Conservation (phyloP, 2,113 vertebrate genomes). For the Labeo rohita region DNA sequence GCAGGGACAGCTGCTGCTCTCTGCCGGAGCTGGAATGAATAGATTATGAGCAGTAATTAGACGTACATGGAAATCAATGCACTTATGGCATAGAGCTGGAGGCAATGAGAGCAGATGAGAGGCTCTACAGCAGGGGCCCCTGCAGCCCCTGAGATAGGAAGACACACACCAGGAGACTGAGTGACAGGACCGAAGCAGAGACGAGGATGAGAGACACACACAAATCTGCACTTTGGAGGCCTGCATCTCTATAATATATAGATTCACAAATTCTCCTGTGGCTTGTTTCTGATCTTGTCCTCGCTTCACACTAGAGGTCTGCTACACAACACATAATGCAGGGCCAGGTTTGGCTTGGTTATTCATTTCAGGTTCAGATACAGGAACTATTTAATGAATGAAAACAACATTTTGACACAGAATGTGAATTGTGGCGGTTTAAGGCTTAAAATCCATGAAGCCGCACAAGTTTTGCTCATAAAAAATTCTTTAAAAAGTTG, state of each 20-base stretch:
- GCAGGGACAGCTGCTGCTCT: slow-evolving; percentile 98
- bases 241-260: not conserved
- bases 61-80: slow-evolving; percentile 99
- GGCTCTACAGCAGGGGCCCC: slow-evolving; percentile 33
- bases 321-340: not conserved
- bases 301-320: not conserved
- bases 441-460: not conserved
- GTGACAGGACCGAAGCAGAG: slow-evolving; percentile 19
- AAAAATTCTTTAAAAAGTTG: not conserved
- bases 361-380: not conserved
- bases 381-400: not conserved
- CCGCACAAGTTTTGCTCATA: not conserved
- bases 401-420: not conserved
- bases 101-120: slow-evolving; percentile 45
- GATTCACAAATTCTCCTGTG: slow-evolving; percentile 34
- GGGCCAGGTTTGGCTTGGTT: no score
- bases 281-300: slow-evolving; percentile 23
- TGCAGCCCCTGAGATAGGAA: slow-evolving; percentile 52
- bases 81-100: slow-evolving; percentile 69
- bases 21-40: slow-evolving; percentile 98
- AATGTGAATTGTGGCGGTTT: not conserved
- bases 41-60: slow-evolving; percentile 99
- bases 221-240: not conserved
- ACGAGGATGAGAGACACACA: slow-evolving; percentile 19
- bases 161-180: slow-evolving; percentile 16